Percentiles rank a stretch among this genome's conserved stretches.
Evolutionary conservation across 2,888 invertebrate genomes (phyloP).

Genomic region (Zygothrica quintamaculata): DNA sequence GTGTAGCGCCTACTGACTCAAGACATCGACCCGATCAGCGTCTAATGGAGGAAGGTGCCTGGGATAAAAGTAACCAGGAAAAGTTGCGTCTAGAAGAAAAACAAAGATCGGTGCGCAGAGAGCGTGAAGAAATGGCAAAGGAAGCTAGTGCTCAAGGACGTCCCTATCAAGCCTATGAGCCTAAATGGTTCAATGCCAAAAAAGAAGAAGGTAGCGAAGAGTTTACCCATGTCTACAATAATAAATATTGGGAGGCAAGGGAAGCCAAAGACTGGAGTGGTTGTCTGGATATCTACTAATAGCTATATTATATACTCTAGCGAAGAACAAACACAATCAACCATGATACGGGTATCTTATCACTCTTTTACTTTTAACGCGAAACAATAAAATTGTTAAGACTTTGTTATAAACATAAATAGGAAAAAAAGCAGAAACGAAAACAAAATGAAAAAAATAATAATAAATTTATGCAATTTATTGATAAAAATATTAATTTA

Average conservation of each 20-base stretch:
- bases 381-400: constrained; percentile 2
- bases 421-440: constrained; percentile 9
- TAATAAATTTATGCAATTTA: constrained; percentile 48
- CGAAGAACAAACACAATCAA: constrained; percentile 5
- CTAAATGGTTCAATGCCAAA: constrained; percentile 95
- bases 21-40: constrained; percentile 97
- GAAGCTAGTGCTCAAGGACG: constrained; percentile 87
- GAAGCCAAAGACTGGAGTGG: constrained; percentile 93
- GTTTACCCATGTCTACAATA: constrained; percentile 91
- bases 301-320: constrained; percentile 4
- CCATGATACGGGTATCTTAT: constrained; percentile 34
- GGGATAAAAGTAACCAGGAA: constrained; percentile 95
- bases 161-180: constrained; percentile 90
- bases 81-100: constrained; percentile 97
- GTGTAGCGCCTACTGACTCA: constrained; percentile 97
- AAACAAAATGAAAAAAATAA: constrained; percentile 11
- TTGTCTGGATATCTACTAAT: constrained; percentile 93
- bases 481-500: constrained; percentile 39
- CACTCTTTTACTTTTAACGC: constrained; percentile 16
- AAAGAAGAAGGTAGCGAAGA: constrained; percentile 88
- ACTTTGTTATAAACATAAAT: background rate
- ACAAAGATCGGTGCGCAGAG: constrained; percentile 92
- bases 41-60: constrained; percentile 96
- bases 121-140: constrained; percentile 92
- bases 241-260: constrained; percentile 97